phyloP scores from a whole-genome alignment of 2,797 vertebrate species.

The Diceros bicornis region DNA sequence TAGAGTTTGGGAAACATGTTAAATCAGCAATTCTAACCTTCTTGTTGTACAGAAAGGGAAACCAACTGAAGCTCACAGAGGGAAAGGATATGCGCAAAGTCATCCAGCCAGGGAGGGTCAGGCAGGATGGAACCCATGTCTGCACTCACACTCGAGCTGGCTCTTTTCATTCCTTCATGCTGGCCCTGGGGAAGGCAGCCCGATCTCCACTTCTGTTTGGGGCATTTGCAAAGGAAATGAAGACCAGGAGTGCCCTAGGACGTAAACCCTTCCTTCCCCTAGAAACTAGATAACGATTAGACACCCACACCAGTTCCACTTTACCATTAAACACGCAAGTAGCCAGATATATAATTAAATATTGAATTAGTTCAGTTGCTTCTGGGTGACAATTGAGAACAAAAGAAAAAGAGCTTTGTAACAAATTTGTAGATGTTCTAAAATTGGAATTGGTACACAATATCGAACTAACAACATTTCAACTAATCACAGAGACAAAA shows the following conservation, averaged over 20 bases:
- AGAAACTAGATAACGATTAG: neutral
- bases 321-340: neutral
- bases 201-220: neutral
- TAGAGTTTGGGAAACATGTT: neutral
- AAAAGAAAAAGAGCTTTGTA: neutral
- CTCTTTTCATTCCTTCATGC: neutral
- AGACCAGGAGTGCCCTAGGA: neutral
- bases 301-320: neutral
- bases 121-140: rapidly evolving
- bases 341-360: constrained; percentile 8
- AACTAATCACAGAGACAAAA: constrained; percentile 76
- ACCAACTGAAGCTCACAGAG: neutral
- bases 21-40: neutral
- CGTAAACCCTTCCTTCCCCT: neutral
- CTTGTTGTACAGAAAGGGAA: neutral
- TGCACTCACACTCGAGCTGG: neutral
- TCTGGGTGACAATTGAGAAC: constrained; percentile 1
- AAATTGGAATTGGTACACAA: constrained; percentile 64
- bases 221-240: neutral
- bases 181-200: neutral
- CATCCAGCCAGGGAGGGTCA: neutral
- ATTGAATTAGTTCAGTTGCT: neutral
- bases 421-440: constrained; percentile 68
- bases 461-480: constrained; percentile 73
- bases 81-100: neutral